Percentiles rank a stretch among this genome's conserved stretches.
Evolutionary conservation across 1,140 invertebrate genomes (phyloP).

Genomic region (Pogonus chalceus): DNA sequence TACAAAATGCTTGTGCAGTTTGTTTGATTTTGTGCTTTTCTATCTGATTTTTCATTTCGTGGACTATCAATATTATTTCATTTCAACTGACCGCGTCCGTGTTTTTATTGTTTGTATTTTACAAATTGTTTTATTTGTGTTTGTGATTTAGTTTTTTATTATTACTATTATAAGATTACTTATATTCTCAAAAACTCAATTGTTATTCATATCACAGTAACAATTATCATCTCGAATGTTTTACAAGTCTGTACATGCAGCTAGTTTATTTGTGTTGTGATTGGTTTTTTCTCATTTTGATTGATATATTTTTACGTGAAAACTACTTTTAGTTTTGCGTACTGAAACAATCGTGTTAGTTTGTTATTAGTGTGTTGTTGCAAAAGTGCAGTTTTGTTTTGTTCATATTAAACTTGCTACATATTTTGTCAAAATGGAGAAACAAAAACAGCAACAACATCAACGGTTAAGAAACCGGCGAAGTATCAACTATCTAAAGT

Average conservation of each 20-base stretch:
- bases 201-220: no score
- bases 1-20: neutral
- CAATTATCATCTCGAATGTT: no score
- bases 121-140: neutral
- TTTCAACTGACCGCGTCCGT: neutral
- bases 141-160: neutral
- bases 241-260: no score
- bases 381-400: neutral
- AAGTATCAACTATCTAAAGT: neutral
- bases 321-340: no score
- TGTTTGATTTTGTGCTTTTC: slow-evolving; percentile 1
- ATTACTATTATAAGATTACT: no score
- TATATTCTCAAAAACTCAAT: no score
- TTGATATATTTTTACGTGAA: no score
- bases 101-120: neutral
- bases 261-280: no score
- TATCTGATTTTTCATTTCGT: neutral
- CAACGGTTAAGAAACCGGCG: neutral
- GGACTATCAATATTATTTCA: neutral
- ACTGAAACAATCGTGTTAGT: no score
- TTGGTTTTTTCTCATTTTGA: no score
- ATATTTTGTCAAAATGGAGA: neutral
- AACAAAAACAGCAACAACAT: no score
- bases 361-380: neutral
- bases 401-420: neutral